A percentile compares a stretch with the other conserved stretches of the same genome.
Evolutionary conservation across 2,113 vertebrate genomes (phyloP).

Genomic region (Eclectus roratus): DNA sequence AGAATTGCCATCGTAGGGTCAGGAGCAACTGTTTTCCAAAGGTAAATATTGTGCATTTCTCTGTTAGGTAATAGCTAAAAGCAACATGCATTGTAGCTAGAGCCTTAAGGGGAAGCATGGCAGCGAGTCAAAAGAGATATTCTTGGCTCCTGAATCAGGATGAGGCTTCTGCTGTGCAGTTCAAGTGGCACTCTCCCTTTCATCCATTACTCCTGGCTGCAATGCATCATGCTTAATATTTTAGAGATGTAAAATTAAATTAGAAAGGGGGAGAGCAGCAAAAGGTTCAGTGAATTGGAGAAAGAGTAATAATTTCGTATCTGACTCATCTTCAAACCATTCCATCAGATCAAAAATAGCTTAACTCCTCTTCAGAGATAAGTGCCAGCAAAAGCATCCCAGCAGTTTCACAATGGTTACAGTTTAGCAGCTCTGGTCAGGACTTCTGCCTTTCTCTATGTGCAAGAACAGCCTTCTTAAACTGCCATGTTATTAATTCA

Average conservation of each 20-base stretch:
- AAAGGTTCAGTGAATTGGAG: not conserved
- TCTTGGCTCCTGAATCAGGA: not conserved
- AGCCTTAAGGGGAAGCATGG: not conserved
- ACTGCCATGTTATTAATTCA: not conserved
- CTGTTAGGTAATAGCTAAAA: not conserved
- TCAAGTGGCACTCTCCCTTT: not conserved
- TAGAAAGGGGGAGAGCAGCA: not conserved
- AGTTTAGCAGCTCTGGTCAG: not conserved
- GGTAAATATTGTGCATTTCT: slow-evolving; percentile 30
- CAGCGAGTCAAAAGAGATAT: not conserved
- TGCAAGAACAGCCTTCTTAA: not conserved
- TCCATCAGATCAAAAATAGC: not conserved
- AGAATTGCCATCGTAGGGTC: not conserved
- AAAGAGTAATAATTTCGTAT: not conserved
- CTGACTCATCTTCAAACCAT: not conserved
- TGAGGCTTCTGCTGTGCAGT: not conserved
- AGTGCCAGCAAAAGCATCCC: not conserved
- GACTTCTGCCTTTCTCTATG: not conserved
- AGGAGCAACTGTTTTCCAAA: slow-evolving; percentile 1
- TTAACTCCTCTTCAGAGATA: not conserved
- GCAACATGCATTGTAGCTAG: not conserved
- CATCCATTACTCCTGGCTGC: not conserved
- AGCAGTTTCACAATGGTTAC: not conserved
- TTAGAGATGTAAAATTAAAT: slow-evolving; percentile 1
- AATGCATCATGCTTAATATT: not conserved